Conservation (phyloP, 2,113 vertebrate genomes). For the Sakesphorus luctuosus region DNA sequence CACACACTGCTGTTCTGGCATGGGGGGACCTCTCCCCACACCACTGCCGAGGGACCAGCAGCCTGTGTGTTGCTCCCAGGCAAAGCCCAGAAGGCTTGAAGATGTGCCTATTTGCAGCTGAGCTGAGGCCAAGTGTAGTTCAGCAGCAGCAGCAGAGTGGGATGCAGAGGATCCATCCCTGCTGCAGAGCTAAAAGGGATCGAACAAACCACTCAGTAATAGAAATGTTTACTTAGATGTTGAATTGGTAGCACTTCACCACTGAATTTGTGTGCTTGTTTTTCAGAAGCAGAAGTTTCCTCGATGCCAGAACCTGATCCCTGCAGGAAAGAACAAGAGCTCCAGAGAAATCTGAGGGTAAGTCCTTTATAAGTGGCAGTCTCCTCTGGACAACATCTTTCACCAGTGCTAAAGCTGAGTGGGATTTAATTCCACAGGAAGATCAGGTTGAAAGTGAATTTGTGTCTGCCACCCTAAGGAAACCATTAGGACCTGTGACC, state of each 20-base stretch:
- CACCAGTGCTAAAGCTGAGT: background rate
- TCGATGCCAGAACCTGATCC: background rate
- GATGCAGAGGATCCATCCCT: background rate
- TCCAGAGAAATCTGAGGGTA: background rate
- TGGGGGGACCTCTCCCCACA: background rate
- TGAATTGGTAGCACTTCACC: background rate
- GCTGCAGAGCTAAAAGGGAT: background rate
- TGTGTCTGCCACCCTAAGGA: conserved; percentile 31
- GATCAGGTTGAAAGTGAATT: background rate
- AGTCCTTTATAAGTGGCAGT: background rate
- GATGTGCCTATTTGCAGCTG: background rate
- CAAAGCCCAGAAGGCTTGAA: background rate
- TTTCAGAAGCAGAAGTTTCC: background rate
- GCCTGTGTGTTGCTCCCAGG: background rate
- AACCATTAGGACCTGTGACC: conserved; percentile 42
- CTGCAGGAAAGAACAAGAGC: background rate
- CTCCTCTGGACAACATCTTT: background rate
- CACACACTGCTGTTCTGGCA: background rate
- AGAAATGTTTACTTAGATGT: background rate
- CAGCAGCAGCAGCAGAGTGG: background rate
- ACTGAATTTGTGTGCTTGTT: background rate
- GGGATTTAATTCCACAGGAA: background rate
- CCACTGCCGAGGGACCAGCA: background rate
- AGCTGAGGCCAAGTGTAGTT: background rate
- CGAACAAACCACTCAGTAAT: accelerated